Conservation (phyloP, 2,888 invertebrate species). For the Ormyrus pomaceus region DNA sequence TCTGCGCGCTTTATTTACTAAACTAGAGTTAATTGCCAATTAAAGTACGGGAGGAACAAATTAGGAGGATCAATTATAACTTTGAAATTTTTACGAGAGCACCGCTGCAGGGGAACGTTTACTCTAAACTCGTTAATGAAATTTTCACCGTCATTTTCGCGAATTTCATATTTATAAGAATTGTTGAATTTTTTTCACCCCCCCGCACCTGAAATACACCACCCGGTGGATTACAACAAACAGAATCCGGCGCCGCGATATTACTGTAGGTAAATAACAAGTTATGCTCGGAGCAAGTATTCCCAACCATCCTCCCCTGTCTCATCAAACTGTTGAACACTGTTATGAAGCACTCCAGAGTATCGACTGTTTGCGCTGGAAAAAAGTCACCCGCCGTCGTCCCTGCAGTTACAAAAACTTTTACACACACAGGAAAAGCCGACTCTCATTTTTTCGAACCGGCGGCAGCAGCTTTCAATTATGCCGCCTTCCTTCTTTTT, state of each 20-base stretch:
- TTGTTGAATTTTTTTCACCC: conserved; percentile 26
- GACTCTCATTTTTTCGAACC: neutral
- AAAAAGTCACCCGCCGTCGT: too few relatives aligned
- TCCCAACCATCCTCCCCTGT: neutral
- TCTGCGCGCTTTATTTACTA: too few relatives aligned
- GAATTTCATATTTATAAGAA: neutral
- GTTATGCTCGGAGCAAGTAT: neutral
- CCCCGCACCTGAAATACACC: too few relatives aligned
- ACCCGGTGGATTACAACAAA: neutral
- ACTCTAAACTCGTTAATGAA: too few relatives aligned
- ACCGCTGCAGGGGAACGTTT: too few relatives aligned
- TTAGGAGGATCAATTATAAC: too few relatives aligned
- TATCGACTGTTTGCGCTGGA: conserved; percentile 7
- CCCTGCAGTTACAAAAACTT: too few relatives aligned
- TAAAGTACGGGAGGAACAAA: too few relatives aligned
- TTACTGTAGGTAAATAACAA: conserved; percentile 29
- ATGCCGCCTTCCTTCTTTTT: conserved; percentile 40
- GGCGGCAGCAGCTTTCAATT: conserved; percentile 36
- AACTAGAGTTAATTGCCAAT: too few relatives aligned
- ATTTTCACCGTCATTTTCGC: too few relatives aligned
- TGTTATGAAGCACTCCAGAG: conserved; percentile 7
- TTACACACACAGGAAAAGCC: conserved; percentile 23
- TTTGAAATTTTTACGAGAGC: too few relatives aligned
- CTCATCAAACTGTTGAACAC: conserved; percentile 21
- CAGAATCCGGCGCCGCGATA: conserved; percentile 1